Base-by-base conservation (phyloP, 2,888 invertebrate species). In the Xanthorhoe designata region DNA sequence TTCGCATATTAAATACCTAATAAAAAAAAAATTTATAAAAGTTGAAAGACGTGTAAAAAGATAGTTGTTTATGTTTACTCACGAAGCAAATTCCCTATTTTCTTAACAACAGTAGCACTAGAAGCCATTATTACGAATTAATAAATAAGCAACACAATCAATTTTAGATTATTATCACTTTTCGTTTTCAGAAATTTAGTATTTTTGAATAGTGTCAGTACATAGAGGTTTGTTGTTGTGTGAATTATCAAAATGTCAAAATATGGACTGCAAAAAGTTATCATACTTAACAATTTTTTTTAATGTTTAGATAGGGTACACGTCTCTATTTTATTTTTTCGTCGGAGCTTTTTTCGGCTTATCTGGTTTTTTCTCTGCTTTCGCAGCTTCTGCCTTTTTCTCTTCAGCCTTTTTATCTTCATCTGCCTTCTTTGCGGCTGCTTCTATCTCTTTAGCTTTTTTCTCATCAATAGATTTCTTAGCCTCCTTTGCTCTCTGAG, bases 401-500 rank as follows among this genome's bases (percentile, higher is more conserved):
- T 47, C 61, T n/a, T 68, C 70, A 6, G 69, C 53, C 62, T 73
- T 69, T 64, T 75, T 71, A n/a, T 57, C 52, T 52, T 64, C 51
- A 66, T 69, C 58, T 19, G 64, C 70, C 68, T 79, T 75, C 66
- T 74, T 69, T 15, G 64, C 64, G 24, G 68, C 61, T 13, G 57
- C 64, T 42, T 60, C 72, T 56, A 66, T 71, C 62, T 42, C 77
- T 72, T 81, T 79, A 32, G 76, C 71, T 63, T 78, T 75, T 64
- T 75, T 67, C 13, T 70, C 69, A 38, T 68, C 69, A 32, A 58
- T 59, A 5, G 72, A 77, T 56, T 69, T 74, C 64, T 74, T 72
- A 13, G 73, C 77, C 50, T 71, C 79, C 13, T 77, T 75, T 59
- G 76, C 73, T 70, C 75, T 81, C 66, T 77, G 79, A 56, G 69